Base-by-base conservation (phyloP, 2,888 invertebrate species). In the Esperia sulphurella region DNA sequence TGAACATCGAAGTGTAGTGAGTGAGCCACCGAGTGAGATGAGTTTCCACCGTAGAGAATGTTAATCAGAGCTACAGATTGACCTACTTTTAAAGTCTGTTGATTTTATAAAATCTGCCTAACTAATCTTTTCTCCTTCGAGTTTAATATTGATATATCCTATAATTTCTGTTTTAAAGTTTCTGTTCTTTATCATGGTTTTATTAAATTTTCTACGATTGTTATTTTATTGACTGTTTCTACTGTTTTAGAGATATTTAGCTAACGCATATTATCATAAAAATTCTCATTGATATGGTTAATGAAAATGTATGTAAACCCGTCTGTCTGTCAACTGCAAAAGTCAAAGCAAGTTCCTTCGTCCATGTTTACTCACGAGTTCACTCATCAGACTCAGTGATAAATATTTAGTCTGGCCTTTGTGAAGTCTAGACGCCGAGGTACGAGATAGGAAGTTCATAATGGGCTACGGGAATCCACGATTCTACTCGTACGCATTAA, bases 321-420 rank as follows among this genome's bases (percentile, higher is more conserved):
- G 38, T 42, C 48, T 6, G 30, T 49, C 49, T 42, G 42, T 45
- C 45, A 37, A 21, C 21, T 21, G 21, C 35, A 21, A 4, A 41
- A 41, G 13, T 43, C n/a, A 10, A n/a, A 12, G 44, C 44, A 12
- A 12, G 14, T 43, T 43, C 46, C 30, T 41, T 14, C 14, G 33
- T 43, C 39, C 31, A 12, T 43, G 43, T 47, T 41, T 47, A 45
- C 30, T 30, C 33, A 9, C n/a, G n/a, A n/a, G 33, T 9, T 5
- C 33, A 33, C 9, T n/a, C 35, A 35, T n/a, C 35, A n/a, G 45
- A 39, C 52, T 40, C 51, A 56, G 57, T 54, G 54, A 48, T 56
- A 52, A 42, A 47, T 74, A 74, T 76, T 75, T 75, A 76, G 75
- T 76, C 75, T 76, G 63, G 61, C 46, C 62, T 57, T 60, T 47